Evolutionary conservation across 2,888 invertebrate species (phyloP).

Genomic region (Pocota personata): DNA sequence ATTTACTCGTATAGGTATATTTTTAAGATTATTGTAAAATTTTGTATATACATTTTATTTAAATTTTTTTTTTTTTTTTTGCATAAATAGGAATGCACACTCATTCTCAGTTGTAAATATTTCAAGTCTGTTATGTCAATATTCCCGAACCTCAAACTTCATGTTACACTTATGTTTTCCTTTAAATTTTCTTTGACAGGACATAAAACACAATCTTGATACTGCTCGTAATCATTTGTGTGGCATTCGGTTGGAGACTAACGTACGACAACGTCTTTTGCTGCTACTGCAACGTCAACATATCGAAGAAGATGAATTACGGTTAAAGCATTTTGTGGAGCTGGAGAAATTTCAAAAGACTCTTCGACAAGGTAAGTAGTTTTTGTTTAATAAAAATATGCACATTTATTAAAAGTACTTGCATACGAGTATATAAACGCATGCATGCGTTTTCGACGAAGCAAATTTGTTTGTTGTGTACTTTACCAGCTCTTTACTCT

Average conservation of each 20-base stretch:
- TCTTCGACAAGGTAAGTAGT: conserved; percentile 79
- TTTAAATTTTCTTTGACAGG: conserved; percentile 76
- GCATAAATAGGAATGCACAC: conserved; percentile 2
- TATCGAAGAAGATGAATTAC: conserved; percentile 82
- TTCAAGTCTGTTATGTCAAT: background rate
- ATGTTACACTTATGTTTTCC: background rate
- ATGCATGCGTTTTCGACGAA: no score
- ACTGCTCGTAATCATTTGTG: conserved; percentile 80
- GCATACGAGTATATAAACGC: no score
- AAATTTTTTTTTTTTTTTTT: background rate
- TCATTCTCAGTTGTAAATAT: conserved; percentile 37
- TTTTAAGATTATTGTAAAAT: background rate
- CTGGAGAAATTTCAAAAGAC: conserved; percentile 82
- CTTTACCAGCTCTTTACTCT: no score
- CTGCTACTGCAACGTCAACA: conserved; percentile 82
- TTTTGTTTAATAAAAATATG: background rate
- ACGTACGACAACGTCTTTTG: conserved; percentile 81
- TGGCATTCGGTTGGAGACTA: conserved; percentile 81
- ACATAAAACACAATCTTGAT: conserved; percentile 82
- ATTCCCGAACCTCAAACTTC: background rate
- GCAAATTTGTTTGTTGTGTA: no score
- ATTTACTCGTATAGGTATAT: no score
- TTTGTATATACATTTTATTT: background rate
- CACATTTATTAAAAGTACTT: no score
- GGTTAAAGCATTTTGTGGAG: conserved; percentile 82